Base-by-base conservation (phyloP, 2,888 invertebrate genomes). In the Ypsolopha scabrella region DNA sequence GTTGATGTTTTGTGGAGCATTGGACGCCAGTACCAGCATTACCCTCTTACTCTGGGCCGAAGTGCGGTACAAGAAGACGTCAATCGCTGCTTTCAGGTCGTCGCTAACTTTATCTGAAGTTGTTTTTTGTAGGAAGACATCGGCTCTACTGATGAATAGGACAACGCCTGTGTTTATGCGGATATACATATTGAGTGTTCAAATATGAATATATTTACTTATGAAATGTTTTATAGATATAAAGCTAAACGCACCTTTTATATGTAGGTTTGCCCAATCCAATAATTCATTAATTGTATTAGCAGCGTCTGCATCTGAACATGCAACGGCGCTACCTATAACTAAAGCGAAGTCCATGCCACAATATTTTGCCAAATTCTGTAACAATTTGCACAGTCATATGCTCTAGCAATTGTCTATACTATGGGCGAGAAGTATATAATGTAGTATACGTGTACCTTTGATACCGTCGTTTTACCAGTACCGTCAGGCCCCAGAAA, bases 301-400 rank as follows among this genome's bases (percentile, higher is more conserved):
- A 0, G 99, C 99, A 10, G 98, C 99, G 55, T 99, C 97, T 58
- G 95, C 92, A 2, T 98, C 99, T 92, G 99, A 93, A 0, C 99
- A 99, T 0, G 97, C 96, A 1, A 99, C 94, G 83, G 99, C 99
- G 55, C 99, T 99, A 6, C 99, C 99, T 0, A 99, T 99, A 87
- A 99, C 90, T 57, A 99, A 97, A 0, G 99, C 99, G 70, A 97
- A 99, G 64, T 99, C 99, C 95, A 99, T 97, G 6, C 97, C 97
- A 6, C 98, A 99, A 80, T 99, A 98, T 65, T 93, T 92, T 0
- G 99, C 98, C 58, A 99, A 80, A 89, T 96, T 94, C 94, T 96
- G 58, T 60, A 85, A 59, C 24, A 24, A 24, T 24, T 24, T 24
- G 24, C 24, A 24, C 4, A 24, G 2, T 24, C 4, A 24, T 24